These are phyloP conservation scores for Drosophila pectinifera DNA, from an alignment of 1,140 invertebrate genomes.

Conservation along the genomic window DNA sequence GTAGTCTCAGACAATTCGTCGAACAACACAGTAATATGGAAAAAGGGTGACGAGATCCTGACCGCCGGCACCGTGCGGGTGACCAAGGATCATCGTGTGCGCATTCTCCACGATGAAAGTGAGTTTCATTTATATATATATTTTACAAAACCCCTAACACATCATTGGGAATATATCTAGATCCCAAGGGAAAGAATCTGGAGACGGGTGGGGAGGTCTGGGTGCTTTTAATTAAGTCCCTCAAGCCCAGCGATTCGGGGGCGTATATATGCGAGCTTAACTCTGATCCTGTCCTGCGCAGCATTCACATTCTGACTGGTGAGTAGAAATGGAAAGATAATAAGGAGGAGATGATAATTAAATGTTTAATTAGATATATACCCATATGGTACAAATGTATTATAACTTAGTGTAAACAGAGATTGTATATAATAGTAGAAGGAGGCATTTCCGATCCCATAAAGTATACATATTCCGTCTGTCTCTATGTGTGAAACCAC, in stretches of 20 bases:
- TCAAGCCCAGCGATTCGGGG: slow-evolving; percentile 89
- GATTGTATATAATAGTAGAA: no score
- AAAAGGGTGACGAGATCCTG: slow-evolving; percentile 89
- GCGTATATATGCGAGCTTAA: slow-evolving; percentile 93
- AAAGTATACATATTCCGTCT: no score
- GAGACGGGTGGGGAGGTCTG: slow-evolving; percentile 90
- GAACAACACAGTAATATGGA: slow-evolving; percentile 89
- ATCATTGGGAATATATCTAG: slow-evolving; percentile 61
- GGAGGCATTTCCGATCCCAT: no score
- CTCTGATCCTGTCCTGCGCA: slow-evolving; percentile 90
- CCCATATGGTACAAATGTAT: no score
- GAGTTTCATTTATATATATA: slow-evolving; percentile 46
- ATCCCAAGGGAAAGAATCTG: slow-evolving; percentile 85
- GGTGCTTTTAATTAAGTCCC: slow-evolving; percentile 91
- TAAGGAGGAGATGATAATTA: not conserved
- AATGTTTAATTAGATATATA: not conserved
- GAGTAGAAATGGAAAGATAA: slow-evolving; percentile 57
- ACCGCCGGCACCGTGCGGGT: slow-evolving; percentile 91
- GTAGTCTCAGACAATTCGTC: slow-evolving; percentile 89
- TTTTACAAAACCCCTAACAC: not conserved
- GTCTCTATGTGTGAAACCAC: no score
- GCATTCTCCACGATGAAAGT: slow-evolving; percentile 90
- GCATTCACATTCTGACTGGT: slow-evolving; percentile 91
- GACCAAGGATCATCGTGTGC: slow-evolving; percentile 89
- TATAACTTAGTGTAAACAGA: no score